Evolutionary conservation across 2,797 vertebrate genomes (phyloP).

Genomic region (Masticophis lateralis): DNA sequence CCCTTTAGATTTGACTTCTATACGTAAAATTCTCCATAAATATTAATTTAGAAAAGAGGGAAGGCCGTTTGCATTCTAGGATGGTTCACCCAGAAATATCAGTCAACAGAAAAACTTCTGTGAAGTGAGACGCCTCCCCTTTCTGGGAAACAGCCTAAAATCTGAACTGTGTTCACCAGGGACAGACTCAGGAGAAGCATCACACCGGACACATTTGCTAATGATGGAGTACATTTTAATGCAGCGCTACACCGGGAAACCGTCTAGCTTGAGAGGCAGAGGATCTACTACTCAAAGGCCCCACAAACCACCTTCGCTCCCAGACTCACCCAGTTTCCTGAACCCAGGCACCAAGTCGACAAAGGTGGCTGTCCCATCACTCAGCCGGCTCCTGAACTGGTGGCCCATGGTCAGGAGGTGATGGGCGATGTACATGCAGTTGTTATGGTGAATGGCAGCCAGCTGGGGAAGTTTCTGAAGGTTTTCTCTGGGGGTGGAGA

Average conservation of each 20-base stretch:
- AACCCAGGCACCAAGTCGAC: slow-evolving; percentile 93
- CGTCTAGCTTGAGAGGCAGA: background rate
- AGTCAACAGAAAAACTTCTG: too few relatives aligned
- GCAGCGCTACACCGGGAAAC: background rate
- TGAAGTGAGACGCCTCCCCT: background rate
- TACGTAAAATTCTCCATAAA: background rate
- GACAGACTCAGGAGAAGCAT: too few relatives aligned
- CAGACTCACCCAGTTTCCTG: slow-evolving; percentile 84
- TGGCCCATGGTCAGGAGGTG: slow-evolving; percentile 93
- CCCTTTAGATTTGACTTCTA: background rate
- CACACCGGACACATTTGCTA: background rate
- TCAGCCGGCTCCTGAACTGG: slow-evolving; percentile 84
- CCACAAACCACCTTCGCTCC: too few relatives aligned
- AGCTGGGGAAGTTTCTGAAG: slow-evolving; percentile 93
- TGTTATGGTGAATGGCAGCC: slow-evolving; percentile 96
- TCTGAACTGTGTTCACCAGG: too few relatives aligned
- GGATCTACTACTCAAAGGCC: background rate
- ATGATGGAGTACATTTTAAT: background rate
- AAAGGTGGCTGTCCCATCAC: slow-evolving; percentile 82
- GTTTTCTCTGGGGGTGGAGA: slow-evolving; percentile 79
- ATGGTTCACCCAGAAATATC: background rate
- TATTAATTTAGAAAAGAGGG: background rate
- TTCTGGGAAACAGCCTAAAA: background rate
- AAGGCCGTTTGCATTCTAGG: background rate
- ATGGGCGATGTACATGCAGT: slow-evolving; percentile 97